phyloP scores from a whole-genome alignment of 2,888 invertebrate genomes.

The Cancer borealis region DNA sequence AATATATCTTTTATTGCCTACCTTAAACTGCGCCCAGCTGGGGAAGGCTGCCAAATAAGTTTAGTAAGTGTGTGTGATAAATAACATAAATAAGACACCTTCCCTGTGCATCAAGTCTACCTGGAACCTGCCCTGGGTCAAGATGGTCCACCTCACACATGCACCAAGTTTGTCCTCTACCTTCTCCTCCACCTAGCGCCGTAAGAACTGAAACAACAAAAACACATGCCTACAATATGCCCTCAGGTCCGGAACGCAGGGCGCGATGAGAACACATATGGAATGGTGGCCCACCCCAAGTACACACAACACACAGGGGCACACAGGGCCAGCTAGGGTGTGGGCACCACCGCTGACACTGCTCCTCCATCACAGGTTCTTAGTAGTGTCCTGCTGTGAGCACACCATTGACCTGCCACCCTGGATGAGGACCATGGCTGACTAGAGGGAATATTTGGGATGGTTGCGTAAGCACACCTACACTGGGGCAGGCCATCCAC shows the following conservation, averaged over 20 bases:
- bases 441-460: not conserved
- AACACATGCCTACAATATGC: not conserved
- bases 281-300: not conserved
- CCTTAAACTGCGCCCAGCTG: not conserved
- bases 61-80: not conserved
- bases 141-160: not conserved
- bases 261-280: not conserved
- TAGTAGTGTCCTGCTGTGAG: not conserved
- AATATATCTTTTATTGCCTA: not conserved
- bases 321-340: not conserved
- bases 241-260: not conserved
- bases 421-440: not conserved
- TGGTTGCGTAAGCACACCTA: not conserved
- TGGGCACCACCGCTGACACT: not conserved
- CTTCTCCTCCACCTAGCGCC: not conserved
- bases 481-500: not conserved
- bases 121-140: not conserved
- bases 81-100: not conserved
- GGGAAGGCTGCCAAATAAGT: not conserved
- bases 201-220: constrained; percentile 14
- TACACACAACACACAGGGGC: not conserved
- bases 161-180: not conserved
- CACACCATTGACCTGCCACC: not conserved
- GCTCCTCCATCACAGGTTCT: not conserved
- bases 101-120: not conserved